Evolutionary conservation across 1,140 invertebrate species (phyloP).

Genomic region (Metopolophium dirhodum): DNA sequence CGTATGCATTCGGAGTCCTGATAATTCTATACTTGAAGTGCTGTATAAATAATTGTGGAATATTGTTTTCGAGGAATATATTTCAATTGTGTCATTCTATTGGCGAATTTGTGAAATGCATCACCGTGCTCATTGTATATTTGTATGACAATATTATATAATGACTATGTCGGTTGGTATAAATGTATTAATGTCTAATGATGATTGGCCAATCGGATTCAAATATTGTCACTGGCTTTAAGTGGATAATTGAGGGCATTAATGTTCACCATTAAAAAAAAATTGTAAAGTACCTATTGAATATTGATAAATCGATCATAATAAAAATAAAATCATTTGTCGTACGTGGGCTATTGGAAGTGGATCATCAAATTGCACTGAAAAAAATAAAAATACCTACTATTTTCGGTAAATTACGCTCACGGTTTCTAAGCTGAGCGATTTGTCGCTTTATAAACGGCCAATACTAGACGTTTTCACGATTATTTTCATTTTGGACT

Average conservation of each 20-base stretch:
- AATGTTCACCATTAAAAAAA: background rate
- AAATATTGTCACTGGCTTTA: background rate
- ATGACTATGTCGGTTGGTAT: background rate
- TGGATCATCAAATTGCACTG: background rate
- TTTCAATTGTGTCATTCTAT: background rate
- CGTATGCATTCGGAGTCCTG: background rate
- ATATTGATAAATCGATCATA: background rate
- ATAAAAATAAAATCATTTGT: background rate
- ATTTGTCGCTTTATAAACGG: background rate
- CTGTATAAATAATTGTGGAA: background rate
- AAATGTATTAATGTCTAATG: background rate
- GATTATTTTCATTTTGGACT: background rate
- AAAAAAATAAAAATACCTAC: background rate
- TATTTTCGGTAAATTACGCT: background rate
- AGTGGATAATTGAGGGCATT: background rate
- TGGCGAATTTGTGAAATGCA: background rate
- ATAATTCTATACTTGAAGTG: background rate
- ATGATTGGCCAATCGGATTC: background rate
- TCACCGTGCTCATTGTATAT: background rate
- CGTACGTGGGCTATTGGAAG: background rate
- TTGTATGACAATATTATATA: background rate
- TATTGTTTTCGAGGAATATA: background rate
- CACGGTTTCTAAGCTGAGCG: background rate
- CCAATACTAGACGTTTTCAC: background rate
- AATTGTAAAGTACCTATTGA: background rate